These are phyloP conservation scores for Entomobrya multifasciata DNA, from an alignment of 2,888 invertebrate genomes.

Conservation along the genomic window DNA sequence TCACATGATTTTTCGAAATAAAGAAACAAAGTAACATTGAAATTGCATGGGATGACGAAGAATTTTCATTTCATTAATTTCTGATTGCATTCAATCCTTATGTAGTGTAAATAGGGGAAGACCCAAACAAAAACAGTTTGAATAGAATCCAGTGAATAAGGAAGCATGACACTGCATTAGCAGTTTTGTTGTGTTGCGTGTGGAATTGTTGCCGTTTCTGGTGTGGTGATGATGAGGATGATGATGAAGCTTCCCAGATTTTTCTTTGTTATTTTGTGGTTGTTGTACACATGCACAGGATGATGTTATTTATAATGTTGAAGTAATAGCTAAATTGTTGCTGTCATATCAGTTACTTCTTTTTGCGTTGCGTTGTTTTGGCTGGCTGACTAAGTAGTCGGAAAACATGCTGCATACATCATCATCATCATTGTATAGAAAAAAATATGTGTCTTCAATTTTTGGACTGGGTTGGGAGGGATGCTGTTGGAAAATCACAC, in stretches of 20 bases:
- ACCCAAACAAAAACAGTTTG: constrained; percentile 38
- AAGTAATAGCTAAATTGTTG: constrained; percentile 67
- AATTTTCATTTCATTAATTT: not conserved
- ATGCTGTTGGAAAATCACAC: constrained; percentile 60
- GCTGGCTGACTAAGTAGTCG: too few relatives aligned
- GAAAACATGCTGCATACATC: not conserved
- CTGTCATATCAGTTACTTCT: constrained; percentile 51
- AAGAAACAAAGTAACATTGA: constrained; percentile 36
- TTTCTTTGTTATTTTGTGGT: constrained; percentile 60
- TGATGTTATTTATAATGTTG: constrained; percentile 71
- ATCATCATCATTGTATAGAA: not conserved
- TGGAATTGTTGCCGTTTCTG: not conserved
- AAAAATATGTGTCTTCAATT: not conserved
- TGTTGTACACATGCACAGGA: constrained; percentile 56
- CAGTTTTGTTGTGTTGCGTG: constrained; percentile 34
- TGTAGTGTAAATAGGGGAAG: constrained; percentile 39
- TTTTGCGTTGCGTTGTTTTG: constrained; percentile 13
- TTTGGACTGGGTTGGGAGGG: constrained; percentile 55
- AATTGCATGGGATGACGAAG: not conserved
- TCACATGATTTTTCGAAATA: constrained; percentile 2
- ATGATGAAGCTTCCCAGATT: constrained; percentile 50
- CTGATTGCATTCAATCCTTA: not conserved
- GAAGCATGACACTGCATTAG: constrained; percentile 65
- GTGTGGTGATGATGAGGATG: not conserved
- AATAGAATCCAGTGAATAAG: constrained; percentile 53